Base-by-base conservation (phyloP, 2,113 vertebrate species). In the Urocolius indicus region DNA sequence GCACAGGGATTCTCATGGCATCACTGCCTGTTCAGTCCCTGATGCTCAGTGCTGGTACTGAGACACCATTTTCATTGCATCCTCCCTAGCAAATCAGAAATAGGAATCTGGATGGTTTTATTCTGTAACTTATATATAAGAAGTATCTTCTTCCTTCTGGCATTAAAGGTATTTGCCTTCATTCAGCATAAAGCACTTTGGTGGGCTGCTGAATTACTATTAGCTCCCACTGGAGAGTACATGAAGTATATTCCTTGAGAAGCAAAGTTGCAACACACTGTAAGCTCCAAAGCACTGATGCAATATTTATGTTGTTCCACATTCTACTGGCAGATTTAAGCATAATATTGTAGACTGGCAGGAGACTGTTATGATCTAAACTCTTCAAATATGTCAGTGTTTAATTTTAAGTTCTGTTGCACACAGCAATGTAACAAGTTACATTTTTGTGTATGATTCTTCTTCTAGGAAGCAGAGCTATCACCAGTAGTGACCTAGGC, bases 261-360 rank as follows among this genome's bases (percentile, higher is more conserved):
- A 93, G 52, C 54, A 77, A 95, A 96, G 63, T 83, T 89, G 80
- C 86, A 93, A 74, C 87, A 83, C 1, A 36, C 71, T 93, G 94
- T 91, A 92, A 95, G 79, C 93, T 97, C 93, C 90, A 93, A 97
- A 94, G 72, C 41, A 77, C 83, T 93, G 67, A 94, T 96, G 93
- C 78, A 95, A 84, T 96, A 97, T 97, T 97, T 97, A 94, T 97
- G 89, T 94, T 94, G 51, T 90, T 90, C 71, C 85, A 89, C 4
- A 24, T 94, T 95, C 54, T 58, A 29, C 75, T 94, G 87, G 94
- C 95, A 97, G 92, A 87, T 96, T 95, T 95, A 88, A 97, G 87
- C 91, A 96, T 92, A 96, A 94, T 94, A 93, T 94, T 96, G 90
- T 57, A 90, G 81, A 90, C 92, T 96, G 81, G 87, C 94, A 96